Evolutionary conservation across 1,140 invertebrate species (phyloP).

Genomic region (Lordiphosa collinella): DNA sequence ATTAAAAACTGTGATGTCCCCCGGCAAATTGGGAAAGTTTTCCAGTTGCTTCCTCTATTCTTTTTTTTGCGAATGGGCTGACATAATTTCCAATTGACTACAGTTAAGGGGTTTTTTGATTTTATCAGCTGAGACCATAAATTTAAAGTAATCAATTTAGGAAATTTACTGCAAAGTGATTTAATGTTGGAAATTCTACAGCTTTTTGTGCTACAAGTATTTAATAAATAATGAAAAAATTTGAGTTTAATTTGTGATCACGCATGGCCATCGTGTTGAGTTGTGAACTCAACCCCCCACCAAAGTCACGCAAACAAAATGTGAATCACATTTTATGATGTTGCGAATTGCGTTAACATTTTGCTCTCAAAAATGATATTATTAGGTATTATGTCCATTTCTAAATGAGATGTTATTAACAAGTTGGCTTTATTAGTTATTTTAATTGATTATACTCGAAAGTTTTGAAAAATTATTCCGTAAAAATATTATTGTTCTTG

Average conservation of each 20-base stretch:
- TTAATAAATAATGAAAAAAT: not conserved
- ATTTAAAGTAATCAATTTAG: slow-evolving; percentile 47
- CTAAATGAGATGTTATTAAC: not conserved
- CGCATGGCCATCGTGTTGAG: slow-evolving; percentile 12
- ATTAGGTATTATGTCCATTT: slow-evolving; percentile 1
- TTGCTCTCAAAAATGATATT: slow-evolving; percentile 42
- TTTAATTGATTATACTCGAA: no score
- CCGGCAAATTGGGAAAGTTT: slow-evolving; percentile 46
- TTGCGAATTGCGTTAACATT: slow-evolving; percentile 23
- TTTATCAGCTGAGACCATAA: slow-evolving; percentile 24
- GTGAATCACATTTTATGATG: slow-evolving; percentile 41
- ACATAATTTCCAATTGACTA: slow-evolving; percentile 50
- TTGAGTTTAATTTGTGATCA: slow-evolving; percentile 18
- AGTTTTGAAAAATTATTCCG: no score
- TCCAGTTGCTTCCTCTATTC: slow-evolving; percentile 4
- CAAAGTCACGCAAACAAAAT: slow-evolving; percentile 52
- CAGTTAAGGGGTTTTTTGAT: slow-evolving; percentile 47
- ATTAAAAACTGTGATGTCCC: slow-evolving; percentile 35
- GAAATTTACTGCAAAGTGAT: slow-evolving; percentile 34
- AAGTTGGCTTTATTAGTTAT: no score
- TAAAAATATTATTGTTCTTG: no score
- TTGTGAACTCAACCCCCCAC: slow-evolving; percentile 21
- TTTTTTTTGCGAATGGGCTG: slow-evolving; percentile 24
- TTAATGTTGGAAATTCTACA: slow-evolving; percentile 15
- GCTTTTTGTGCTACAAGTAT: not conserved